These are phyloP conservation scores for Drosophila bunnanda DNA, from an alignment of 2,888 invertebrate species.

Conservation along the genomic window DNA sequence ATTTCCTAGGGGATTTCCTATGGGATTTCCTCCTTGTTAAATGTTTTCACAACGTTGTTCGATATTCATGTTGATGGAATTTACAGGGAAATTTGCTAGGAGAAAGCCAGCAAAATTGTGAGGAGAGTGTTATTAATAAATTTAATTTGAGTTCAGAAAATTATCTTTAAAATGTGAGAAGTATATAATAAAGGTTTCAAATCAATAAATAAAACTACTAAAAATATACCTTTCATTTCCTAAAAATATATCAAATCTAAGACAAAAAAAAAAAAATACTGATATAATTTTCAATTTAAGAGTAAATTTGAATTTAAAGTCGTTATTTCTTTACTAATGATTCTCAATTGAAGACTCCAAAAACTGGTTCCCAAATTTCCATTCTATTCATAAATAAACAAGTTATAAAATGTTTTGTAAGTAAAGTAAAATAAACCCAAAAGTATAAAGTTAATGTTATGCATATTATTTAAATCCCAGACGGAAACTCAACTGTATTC, in stretches of 20 bases:
- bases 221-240: too few species aligned
- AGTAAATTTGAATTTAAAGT: not conserved
- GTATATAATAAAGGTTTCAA: not conserved
- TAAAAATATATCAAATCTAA: too few species aligned
- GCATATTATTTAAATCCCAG: conserved; percentile 2
- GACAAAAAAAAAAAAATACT: too few species aligned
- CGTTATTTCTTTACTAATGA: not conserved
- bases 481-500: not conserved
- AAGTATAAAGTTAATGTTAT: not conserved
- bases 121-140: not conserved
- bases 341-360: not conserved
- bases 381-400: not conserved
- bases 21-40: not conserved
- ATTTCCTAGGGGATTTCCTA: not conserved
- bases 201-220: not conserved
- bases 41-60: not conserved
- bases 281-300: too few species aligned
- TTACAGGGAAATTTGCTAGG: not conserved
- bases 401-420: not conserved
- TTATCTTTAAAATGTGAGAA: not conserved
- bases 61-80: conserved; percentile 9
- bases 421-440: not conserved
- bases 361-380: not conserved
- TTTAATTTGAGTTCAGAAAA: not conserved
- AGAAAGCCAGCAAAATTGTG: not conserved